Evolutionary conservation across 2,888 invertebrate species (phyloP).

Genomic region (Druceiella hillmani): DNA sequence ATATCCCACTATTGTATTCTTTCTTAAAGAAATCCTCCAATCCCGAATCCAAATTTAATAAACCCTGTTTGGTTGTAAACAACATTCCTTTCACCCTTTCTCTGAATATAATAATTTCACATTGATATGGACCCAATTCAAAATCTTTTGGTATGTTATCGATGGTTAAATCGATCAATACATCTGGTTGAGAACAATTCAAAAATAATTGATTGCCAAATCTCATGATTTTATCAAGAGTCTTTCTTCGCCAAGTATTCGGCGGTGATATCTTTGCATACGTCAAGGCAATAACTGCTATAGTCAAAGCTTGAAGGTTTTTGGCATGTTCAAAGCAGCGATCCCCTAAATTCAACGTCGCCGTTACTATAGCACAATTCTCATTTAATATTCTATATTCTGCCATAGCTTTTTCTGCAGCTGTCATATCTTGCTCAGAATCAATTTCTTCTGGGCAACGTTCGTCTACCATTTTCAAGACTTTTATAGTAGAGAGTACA

Average conservation of each 20-base stretch:
- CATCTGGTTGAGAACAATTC: conserved; percentile 47
- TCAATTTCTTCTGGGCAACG: conserved; percentile 43
- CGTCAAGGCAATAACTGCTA: conserved; percentile 54
- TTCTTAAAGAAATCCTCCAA: conserved; percentile 50
- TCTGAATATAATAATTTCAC: conserved; percentile 53
- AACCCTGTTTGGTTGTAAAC: conserved; percentile 47
- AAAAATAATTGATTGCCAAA: conserved; percentile 54
- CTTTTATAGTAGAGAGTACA: conserved; percentile 43
- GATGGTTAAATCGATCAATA: conserved; percentile 43
- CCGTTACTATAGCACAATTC: conserved; percentile 52
- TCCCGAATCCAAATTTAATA: conserved; percentile 43
- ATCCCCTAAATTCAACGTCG: conserved; percentile 54
- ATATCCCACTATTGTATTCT: conserved; percentile 44
- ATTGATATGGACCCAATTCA: conserved; percentile 49
- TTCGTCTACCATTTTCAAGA: conserved; percentile 42
- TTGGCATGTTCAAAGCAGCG: conserved; percentile 53
- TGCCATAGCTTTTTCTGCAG: conserved; percentile 47
- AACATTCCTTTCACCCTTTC: conserved; percentile 46
- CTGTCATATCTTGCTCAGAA: conserved; percentile 43
- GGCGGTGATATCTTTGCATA: conserved; percentile 62
- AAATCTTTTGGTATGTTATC: conserved; percentile 54
- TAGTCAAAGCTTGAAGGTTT: conserved; percentile 55
- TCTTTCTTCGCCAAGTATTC: conserved; percentile 53
- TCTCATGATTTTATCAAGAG: conserved; percentile 53
- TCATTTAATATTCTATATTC: conserved; percentile 52